Base-by-base conservation (phyloP, 2,797 vertebrate species). In the Potorous gilbertii region DNA sequence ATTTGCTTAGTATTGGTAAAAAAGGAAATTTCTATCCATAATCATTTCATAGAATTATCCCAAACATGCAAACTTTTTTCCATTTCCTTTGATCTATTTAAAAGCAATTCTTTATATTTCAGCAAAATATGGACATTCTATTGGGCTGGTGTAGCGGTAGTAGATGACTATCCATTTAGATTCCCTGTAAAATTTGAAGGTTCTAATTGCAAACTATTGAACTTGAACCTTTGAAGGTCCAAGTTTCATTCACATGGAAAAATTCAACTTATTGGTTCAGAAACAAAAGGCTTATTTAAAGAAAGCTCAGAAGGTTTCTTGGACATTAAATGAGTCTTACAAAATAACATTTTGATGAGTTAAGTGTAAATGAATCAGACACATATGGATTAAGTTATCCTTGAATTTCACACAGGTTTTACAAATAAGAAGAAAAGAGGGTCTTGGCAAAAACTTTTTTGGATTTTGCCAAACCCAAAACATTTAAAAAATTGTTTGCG, bases 331-430 rank as follows among this genome's bases (percentile, higher is more conserved):
- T 97, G 97, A 97, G 97, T 95, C 97, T 98, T 94, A 97, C 95
- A 98, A 98, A 98, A 98, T 97, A 97, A 97, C 97, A 98, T 98
- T 98, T 98, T 98, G 98, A 98, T 98, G 98, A 98, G 97, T 98
- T 98, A 98, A 98, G 97, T 98, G 98, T 98, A 98, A 98, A 98
- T 97, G 98, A 98, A 98, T 98, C 98, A 98, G 98, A 97, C 98
- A 97, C 98, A 98, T 98, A 98, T 98, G 98, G 98, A 98, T 98
- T 97, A 98, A 98, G 97, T 98, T 98, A 98, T 98, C 97, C 98
- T 97, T 96, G 97, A 97, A 98, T 98, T 98, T 98, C 98, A 98
- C 98, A 98, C 97, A 97, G 97, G 97, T 96, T 98, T 98, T 96
- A 98, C 97, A 98, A 98, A 97, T 97, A 97, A 98, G 97, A 97